Evolutionary conservation across 53 echinoderm and acorn worm species (phyloP).

Genomic region (Temnopleurus reevesii): DNA sequence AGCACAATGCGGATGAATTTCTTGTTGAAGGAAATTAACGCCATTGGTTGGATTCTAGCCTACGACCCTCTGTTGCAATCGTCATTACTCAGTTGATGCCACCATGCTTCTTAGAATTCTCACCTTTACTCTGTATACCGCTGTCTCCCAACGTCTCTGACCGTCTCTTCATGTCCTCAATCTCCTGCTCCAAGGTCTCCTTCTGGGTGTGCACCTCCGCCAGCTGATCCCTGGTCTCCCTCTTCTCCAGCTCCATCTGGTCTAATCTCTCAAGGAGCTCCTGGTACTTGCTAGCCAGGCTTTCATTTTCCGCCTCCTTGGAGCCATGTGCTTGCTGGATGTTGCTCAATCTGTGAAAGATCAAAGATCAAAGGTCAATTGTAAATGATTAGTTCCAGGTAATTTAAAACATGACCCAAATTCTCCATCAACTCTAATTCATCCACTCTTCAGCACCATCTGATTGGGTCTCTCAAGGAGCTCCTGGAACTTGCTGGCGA

Average conservation of each 20-base stretch:
- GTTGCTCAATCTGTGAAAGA: neutral
- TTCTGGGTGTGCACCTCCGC: slow-evolving; percentile 24
- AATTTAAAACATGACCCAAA: neutral
- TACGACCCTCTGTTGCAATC: too few relatives aligned
- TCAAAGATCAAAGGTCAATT: neutral
- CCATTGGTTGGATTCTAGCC: too few relatives aligned
- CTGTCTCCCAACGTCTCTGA: slow-evolving; percentile 48
- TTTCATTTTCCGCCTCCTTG: slow-evolving; percentile 28
- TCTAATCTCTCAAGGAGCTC: slow-evolving; percentile 65
- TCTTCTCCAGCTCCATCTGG: slow-evolving; percentile 49
- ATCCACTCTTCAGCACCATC: slow-evolving; percentile 25
- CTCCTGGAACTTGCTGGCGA: slow-evolving; percentile 61
- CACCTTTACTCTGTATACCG: slow-evolving; percentile 61
- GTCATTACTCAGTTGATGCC: too few relatives aligned
- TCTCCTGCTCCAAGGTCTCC: slow-evolving; percentile 47
- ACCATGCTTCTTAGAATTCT: neutral
- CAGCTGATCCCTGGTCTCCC: slow-evolving; percentile 38
- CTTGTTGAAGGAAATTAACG: too few relatives aligned
- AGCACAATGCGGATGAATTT: too few relatives aligned
- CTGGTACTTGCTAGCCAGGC: slow-evolving; percentile 62
- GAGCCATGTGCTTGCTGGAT: slow-evolving; percentile 37
- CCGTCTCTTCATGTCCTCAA: slow-evolving; percentile 46
- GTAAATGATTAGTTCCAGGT: neutral
- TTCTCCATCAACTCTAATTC: neutral
- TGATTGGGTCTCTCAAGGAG: slow-evolving; percentile 50